A percentile compares a stretch with the other conserved stretches of the same genome.
phyloP scores from a whole-genome alignment of 2,113 vertebrate genomes.

The Phocoena phocoena region DNA sequence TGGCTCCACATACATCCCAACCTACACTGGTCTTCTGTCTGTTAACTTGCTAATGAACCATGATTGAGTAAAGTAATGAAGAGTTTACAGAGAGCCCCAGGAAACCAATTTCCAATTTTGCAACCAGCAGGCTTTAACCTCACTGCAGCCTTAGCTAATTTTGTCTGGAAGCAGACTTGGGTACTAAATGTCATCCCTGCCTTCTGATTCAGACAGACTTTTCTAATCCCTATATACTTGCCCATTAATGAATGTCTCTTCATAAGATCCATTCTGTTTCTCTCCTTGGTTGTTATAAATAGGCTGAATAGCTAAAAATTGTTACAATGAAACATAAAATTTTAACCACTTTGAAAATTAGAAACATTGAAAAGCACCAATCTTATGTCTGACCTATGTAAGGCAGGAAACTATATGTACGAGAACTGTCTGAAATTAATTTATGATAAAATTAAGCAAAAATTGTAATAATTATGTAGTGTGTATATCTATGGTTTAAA shows the following conservation, averaged over 20 bases:
- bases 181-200: constrained; percentile 84
- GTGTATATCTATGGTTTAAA: constrained; percentile 26
- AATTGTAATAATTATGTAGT: not conserved
- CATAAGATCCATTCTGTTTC: constrained; percentile 78
- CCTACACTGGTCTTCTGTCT: constrained; percentile 87
- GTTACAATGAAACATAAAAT: constrained; percentile 80
- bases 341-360: constrained; percentile 78
- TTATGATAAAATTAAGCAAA: constrained; percentile 4
- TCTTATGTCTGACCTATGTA: constrained; percentile 53
- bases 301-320: constrained; percentile 72
- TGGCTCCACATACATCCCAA: constrained; percentile 85
- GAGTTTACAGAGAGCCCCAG: constrained; percentile 92
- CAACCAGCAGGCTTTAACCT: constrained; percentile 88
- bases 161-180: constrained; percentile 81
- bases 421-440: constrained; percentile 48
- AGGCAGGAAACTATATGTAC: constrained; percentile 57
- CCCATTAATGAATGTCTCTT: constrained; percentile 80
- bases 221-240: constrained; percentile 78
- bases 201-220: constrained; percentile 81
- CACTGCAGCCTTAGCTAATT: constrained; percentile 86
- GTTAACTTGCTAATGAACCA: constrained; percentile 93
- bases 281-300: constrained; percentile 79
- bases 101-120: constrained; percentile 91
- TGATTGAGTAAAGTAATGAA: constrained; percentile 90
- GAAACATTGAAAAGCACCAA: constrained; percentile 60